Evolutionary conservation across 2,113 vertebrate genomes (phyloP).

Genomic region (Brachypodius melanocephalos): DNA sequence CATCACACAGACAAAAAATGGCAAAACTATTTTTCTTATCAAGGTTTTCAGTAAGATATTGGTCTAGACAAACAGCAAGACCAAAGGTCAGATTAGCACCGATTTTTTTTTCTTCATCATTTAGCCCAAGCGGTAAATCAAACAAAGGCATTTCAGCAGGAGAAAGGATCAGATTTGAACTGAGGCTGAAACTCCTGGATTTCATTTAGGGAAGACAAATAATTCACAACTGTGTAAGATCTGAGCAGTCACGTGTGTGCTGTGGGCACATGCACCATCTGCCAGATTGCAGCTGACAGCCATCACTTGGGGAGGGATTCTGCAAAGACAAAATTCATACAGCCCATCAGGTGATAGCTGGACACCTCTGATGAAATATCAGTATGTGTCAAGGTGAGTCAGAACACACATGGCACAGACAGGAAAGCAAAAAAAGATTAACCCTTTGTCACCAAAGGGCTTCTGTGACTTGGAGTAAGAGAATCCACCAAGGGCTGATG

Average conservation of each 20-base stretch:
- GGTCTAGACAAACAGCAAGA: slow-evolving; percentile 10
- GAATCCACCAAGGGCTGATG: neutral
- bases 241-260: neutral
- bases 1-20: neutral
- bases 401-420: neutral
- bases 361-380: neutral
- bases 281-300: neutral
- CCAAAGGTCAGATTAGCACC: neutral
- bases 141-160: neutral
- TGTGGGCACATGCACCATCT: neutral
- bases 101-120: neutral
- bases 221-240: neutral
- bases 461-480: neutral
- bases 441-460: neutral
- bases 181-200: neutral
- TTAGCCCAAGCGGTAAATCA: slow-evolving; percentile 10
- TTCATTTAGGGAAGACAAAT: slow-evolving; percentile 38
- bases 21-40: neutral
- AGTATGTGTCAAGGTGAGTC: neutral
- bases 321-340: neutral
- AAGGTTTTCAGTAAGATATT: neutral
- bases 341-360: neutral
- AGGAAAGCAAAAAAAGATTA: neutral
- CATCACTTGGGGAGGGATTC: neutral
- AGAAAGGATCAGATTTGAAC: neutral